phyloP scores from a whole-genome alignment of 1,140 invertebrate genomes.

The Ceratina japonica region DNA sequence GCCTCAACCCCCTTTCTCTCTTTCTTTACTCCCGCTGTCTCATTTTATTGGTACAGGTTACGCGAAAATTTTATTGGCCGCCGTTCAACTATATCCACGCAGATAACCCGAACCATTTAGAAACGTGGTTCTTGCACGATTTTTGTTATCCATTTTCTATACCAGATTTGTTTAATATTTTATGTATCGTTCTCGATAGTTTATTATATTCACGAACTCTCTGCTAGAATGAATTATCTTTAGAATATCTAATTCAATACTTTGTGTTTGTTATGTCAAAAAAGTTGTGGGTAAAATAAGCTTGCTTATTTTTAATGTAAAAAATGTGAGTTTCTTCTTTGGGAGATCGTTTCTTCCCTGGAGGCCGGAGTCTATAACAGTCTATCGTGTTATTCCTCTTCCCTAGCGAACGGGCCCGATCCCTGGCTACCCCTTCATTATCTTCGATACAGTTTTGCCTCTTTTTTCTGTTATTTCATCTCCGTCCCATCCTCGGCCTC shows the following conservation, averaged over 20 bases:
- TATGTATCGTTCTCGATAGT: too few species aligned
- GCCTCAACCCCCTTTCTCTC: constrained; percentile 70
- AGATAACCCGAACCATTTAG: constrained; percentile 12
- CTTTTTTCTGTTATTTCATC: constrained; percentile 61
- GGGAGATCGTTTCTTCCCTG: constrained; percentile 16
- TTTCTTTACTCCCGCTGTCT: constrained; percentile 75
- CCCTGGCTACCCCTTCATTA: constrained; percentile 69
- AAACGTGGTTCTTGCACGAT: too few species aligned
- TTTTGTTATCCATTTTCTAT: too few species aligned
- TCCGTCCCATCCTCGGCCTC: constrained; percentile 52
- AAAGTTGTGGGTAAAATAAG: too few species aligned
- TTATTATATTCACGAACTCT: too few species aligned
- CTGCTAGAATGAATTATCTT: too few species aligned
- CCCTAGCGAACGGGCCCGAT: constrained; percentile 59
- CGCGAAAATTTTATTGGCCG: constrained; percentile 73
- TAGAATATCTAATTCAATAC: too few species aligned
- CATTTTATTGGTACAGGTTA: constrained; percentile 76
- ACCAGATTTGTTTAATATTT: too few species aligned
- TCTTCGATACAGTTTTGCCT: constrained; percentile 69
- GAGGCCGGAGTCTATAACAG: constrained; percentile 48
- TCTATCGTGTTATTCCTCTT: constrained; percentile 59
- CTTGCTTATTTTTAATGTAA: too few species aligned
- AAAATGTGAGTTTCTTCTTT: too few species aligned
- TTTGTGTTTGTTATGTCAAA: too few species aligned
- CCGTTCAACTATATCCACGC: constrained; percentile 32